Conservation (phyloP, 2,888 invertebrate species). For the Brenthis daphne region DNA sequence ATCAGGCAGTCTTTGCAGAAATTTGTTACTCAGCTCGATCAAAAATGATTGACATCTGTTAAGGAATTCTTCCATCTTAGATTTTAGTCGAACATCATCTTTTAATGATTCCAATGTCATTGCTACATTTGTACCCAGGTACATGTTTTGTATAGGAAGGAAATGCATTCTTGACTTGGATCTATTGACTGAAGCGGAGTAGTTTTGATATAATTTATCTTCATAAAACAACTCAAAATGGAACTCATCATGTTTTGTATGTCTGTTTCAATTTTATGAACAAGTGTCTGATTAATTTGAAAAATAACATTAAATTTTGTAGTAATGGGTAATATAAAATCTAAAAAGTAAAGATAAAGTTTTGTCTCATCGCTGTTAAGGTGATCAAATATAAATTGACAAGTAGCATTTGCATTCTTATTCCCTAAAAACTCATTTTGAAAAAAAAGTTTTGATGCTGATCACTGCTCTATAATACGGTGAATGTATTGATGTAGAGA, state of each 20-base stretch:
- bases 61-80: slow-evolving; percentile 1
- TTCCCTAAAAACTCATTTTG: slow-evolving; percentile 3
- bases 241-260: slow-evolving; percentile 6
- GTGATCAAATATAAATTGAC: slow-evolving; percentile 6
- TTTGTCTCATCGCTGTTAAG: slow-evolving; percentile 2
- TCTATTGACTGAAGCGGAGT: slow-evolving; percentile 7
- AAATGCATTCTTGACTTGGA: slow-evolving; percentile 8
- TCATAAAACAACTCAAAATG: slow-evolving; percentile 5
- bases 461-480: slow-evolving; percentile 1
- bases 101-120: not conserved
- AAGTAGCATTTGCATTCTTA: slow-evolving; percentile 7
- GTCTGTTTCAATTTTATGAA: slow-evolving; percentile 1
- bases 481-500: slow-evolving; percentile 1
- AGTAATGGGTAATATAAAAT: slow-evolving; percentile 4
- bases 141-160: slow-evolving; percentile 6
- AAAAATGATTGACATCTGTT: not conserved
- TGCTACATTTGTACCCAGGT: not conserved
- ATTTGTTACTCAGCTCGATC: slow-evolving; percentile 1
- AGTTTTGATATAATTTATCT: slow-evolving; percentile 6
- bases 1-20: slow-evolving; percentile 4
- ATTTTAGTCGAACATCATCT: slow-evolving; percentile 1
- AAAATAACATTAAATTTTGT: slow-evolving; percentile 3
- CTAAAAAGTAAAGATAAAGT: slow-evolving; percentile 8
- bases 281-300: not conserved
- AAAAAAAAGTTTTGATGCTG: slow-evolving; percentile 8